Evolutionary conservation across 2,797 vertebrate species (phyloP).

Genomic region (Smutsia temminckii): DNA sequence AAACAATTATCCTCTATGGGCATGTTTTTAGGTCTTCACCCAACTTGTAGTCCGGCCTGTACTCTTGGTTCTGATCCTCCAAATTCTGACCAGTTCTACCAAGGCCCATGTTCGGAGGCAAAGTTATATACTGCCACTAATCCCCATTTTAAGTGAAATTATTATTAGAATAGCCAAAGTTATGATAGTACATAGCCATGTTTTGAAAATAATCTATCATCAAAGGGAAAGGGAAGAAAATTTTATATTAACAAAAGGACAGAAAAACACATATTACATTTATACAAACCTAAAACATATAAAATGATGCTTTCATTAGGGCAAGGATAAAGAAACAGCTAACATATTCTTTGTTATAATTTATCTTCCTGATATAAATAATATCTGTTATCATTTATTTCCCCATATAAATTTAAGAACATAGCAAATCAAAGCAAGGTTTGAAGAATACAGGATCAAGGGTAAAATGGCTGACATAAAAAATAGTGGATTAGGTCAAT

Average conservation of each 20-base stretch:
- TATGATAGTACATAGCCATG: neutral
- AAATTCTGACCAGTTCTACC: neutral
- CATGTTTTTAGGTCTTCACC: neutral
- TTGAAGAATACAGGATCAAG: neutral
- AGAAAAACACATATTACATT: neutral
- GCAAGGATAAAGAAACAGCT: neutral
- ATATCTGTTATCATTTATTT: neutral
- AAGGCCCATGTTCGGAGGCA: neutral
- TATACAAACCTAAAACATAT: neutral
- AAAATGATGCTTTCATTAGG: neutral
- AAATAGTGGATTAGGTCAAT: neutral
- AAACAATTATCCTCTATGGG: neutral
- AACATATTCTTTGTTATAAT: neutral
- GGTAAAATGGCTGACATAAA: neutral
- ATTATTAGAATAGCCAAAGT: neutral
- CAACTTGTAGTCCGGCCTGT: neutral
- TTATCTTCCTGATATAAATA: neutral
- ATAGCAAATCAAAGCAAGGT: neutral
- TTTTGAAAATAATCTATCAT: neutral
- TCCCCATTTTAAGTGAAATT: neutral
- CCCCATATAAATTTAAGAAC: neutral
- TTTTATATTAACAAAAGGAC: neutral
- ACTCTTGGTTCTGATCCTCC: neutral
- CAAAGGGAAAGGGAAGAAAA: neutral
- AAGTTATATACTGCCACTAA: neutral